Conservation (phyloP, 2,113 vertebrate genomes). For the Platycercus adscitus region DNA sequence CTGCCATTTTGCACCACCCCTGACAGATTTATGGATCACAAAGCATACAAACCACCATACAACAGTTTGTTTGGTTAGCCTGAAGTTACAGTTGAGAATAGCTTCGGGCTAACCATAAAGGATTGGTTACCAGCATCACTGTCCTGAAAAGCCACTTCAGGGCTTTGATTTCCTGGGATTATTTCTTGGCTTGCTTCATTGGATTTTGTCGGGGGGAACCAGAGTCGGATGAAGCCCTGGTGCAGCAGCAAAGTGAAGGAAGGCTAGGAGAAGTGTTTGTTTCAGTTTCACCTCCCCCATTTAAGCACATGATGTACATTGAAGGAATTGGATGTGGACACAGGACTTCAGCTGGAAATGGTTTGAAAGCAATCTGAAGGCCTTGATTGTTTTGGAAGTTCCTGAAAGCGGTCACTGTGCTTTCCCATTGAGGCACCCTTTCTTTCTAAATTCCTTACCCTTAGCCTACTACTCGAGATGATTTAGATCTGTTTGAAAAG, state of each 20-base stretch:
- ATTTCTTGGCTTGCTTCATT: neutral
- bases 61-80: fast-evolving
- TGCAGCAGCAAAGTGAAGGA: neutral
- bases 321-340: neutral
- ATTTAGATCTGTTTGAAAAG: neutral
- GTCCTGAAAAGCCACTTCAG: neutral
- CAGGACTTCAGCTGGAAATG: neutral
- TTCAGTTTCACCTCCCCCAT: neutral
- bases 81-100: neutral
- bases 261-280: neutral
- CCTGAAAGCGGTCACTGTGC: neutral
- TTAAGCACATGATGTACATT: neutral
- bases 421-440: neutral
- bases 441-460: neutral
- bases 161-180: neutral
- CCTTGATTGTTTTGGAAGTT: neutral
- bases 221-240: neutral
- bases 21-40: neutral
- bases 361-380: neutral
- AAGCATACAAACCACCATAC: fast-evolving
- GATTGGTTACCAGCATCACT: neutral
- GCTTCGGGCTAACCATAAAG: neutral
- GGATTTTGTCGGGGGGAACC: fast-evolving
- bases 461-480: neutral
- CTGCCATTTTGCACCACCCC: neutral